Base-by-base conservation (phyloP, 2,113 vertebrate species). In the Chionis minor region DNA sequence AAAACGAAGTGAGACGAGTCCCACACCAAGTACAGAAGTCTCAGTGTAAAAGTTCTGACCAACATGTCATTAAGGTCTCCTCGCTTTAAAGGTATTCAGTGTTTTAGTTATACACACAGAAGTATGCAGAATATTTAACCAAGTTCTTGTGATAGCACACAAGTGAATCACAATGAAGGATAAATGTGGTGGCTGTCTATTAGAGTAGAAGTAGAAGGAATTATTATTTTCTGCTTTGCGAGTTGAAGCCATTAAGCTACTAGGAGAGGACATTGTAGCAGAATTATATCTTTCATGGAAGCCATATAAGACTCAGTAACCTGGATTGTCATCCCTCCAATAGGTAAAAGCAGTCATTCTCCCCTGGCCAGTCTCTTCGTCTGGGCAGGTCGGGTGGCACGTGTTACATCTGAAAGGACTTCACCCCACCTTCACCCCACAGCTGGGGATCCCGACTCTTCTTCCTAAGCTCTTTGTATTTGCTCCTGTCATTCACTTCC, bases 401-500 rank as follows among this genome's bases (percentile, higher is more conserved):
- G 0, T 55, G 19, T 18, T 28, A 19, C 30, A 30, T 24, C 59
- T 54, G 35, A 42, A 52, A 62, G 19, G 49, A 24, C 5, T 44
- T 82, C 1, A 62, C 8, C 5, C 32, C 21, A 14, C 33, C 5
- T 44, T 82, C 1, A 62, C 6, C 5, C 32, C 21, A 14, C 33
- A 56, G 18, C 40, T 52, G 32, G 82, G 49, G 6, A 9, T 33
- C n/a, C 13, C 6, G 23, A 26, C 24, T 35, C 19, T 17, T 3
- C 42, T 77, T 86, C 32, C 67, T 32, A 55, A 75, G 17, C 45
- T 92, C 18, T 66, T 61, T 45, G 14, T 61, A 6, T 73, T 70
- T 5, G 0, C 7, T 72, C 17, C 45, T 38, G 23, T 80, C 70
- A 4, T 75, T 65, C 3, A 0, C 21, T 72, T 56, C 66, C 27